Base-by-base conservation (phyloP, 2,888 invertebrate genomes). In the Hemicrepidius hirtus region DNA sequence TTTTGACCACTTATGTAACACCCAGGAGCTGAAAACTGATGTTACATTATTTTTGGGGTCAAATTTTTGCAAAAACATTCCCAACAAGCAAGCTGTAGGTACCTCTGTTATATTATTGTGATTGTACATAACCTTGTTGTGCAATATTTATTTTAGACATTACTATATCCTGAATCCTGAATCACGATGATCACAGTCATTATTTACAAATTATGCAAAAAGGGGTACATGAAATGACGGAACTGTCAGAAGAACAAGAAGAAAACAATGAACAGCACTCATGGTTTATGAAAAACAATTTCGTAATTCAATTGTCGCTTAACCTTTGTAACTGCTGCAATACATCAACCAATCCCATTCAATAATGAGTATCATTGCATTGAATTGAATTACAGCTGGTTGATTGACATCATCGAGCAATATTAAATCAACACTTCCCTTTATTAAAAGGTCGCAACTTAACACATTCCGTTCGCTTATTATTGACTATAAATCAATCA, bases 401-500 rank as follows among this genome's bases (percentile, higher is more conserved):
- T 74, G 75, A 70, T 75, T 77, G 78, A 76, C 77, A 76, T 75
- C 71, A 75, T 75, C 70, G 68, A 71, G 57, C 70, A 65, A 73
- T 76, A 74, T 78, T 79, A 75, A 79, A 78, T 78, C 78, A 78
- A 78, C 78, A 77, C 77, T 62, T 68, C 63, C 53, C 75, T 72
- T 76, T 75, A 76, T 79, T 78, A 76, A 74, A 76, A 77, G 74
- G 77, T 77, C 74, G 71, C 73, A 70, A 71, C 76, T 78, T 75
- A 77, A 73, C 75, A 75, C 77, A 68, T 70, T 70, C 74, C 74
- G 70, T 72, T 77, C 75, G 67, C 53, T 32, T 68, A 69, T 73
- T 75, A 76, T 76, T 73, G 74, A 46, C 75, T 69, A 79, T 80
- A 80, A 79, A 80, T 80, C 80, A 79, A 78, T 80, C 76, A 78